phyloP scores from a whole-genome alignment of 2,888 invertebrate genomes.

The Habrosyne pyritoides region DNA sequence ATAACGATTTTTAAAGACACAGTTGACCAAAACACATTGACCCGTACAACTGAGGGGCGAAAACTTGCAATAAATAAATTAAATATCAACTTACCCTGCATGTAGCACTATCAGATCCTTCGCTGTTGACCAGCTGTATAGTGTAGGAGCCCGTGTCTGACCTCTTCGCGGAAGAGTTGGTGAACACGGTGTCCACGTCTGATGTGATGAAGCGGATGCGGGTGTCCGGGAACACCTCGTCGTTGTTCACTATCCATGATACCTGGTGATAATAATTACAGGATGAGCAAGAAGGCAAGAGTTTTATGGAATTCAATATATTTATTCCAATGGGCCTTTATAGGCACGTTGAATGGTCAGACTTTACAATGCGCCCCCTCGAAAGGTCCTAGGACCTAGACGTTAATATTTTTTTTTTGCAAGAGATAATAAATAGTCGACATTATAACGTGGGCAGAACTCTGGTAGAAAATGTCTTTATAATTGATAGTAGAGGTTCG shows the following conservation, averaged over 20 bases:
- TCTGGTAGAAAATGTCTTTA: too few relatives aligned
- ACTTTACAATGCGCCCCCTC: too few relatives aligned
- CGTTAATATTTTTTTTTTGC: too few relatives aligned
- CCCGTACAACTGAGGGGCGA: too few relatives aligned
- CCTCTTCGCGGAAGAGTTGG: slow-evolving; percentile 94
- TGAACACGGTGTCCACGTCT: slow-evolving; percentile 90
- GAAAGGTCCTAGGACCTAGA: too few relatives aligned
- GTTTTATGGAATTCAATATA: not conserved
- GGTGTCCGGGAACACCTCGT: slow-evolving; percentile 90
- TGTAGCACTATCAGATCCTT: slow-evolving; percentile 95
- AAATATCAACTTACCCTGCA: slow-evolving; percentile 87
- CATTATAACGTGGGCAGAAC: too few relatives aligned
- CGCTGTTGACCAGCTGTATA: slow-evolving; percentile 93
- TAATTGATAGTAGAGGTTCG: too few relatives aligned
- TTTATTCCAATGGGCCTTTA: slow-evolving; percentile 8
- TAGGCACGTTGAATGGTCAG: too few relatives aligned
- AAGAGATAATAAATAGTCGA: too few relatives aligned
- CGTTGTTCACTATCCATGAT: slow-evolving; percentile 95
- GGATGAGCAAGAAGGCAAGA: not conserved
- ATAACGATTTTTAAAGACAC: too few relatives aligned
- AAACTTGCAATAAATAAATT: not conserved
- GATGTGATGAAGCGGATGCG: slow-evolving; percentile 94
- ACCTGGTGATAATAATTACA: slow-evolving; percentile 50
- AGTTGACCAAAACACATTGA: too few relatives aligned
- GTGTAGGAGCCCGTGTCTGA: slow-evolving; percentile 97